A percentile compares a stretch with the other conserved stretches of the same genome.
phyloP scores from a whole-genome alignment of 2,113 vertebrate species.

The Pygoscelis adeliae region DNA sequence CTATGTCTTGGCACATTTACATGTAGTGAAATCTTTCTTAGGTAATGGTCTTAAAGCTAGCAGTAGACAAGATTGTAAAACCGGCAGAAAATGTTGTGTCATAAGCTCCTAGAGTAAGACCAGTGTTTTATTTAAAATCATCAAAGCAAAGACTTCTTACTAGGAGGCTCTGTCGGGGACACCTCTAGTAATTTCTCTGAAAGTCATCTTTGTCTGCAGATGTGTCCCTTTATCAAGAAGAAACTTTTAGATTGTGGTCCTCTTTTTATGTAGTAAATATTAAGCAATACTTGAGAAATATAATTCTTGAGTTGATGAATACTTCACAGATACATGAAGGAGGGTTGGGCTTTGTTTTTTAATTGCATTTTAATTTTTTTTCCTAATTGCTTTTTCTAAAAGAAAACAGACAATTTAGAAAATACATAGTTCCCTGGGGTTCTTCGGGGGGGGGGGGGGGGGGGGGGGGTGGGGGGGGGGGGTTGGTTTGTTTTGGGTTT shows the following conservation, averaged over 20 bases:
- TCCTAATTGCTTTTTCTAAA: background rate
- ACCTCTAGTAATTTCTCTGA: background rate
- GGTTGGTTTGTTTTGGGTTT: background rate
- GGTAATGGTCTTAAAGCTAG: background rate
- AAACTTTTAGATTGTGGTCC: background rate
- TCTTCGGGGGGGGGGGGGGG: no score
- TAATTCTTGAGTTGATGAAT: background rate
- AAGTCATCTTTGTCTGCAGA: background rate
- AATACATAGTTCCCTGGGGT: background rate
- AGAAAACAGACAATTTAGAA: background rate
- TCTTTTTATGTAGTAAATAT: background rate
- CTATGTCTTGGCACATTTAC: background rate
- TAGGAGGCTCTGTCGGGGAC: background rate
- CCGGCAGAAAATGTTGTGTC: background rate
- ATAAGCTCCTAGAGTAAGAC: background rate
- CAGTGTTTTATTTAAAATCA: background rate
- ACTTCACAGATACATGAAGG: background rate
- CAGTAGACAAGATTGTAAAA: background rate
- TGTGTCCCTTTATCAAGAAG: background rate
- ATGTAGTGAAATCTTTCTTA: background rate
- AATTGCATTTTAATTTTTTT: background rate
- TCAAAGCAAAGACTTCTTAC: background rate
- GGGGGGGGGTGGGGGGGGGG: accelerated
- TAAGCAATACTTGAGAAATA: background rate
- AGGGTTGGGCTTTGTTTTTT: background rate